A percentile compares a stretch with the other conserved stretches of the same genome.
Conservation (phyloP, 2,888 invertebrate genomes). For the Mesorhabditis spiculigera region DNA sequence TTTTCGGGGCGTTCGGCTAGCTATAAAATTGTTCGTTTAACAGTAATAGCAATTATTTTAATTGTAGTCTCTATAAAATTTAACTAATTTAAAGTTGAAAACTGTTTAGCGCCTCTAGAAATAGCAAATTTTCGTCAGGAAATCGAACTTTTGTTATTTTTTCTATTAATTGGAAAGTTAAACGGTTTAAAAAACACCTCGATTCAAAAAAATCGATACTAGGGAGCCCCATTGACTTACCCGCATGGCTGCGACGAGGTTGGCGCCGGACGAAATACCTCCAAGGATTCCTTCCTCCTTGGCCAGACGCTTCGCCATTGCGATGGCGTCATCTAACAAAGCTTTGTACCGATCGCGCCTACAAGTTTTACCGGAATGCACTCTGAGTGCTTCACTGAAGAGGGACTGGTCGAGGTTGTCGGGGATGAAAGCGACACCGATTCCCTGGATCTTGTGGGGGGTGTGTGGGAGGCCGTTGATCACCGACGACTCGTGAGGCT, state of each 20-base stretch:
- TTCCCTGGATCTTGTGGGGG: conserved; percentile 52
- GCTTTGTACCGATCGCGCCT: conserved; percentile 9
- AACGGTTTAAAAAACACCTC: conserved; percentile 1
- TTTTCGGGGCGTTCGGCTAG: conserved; percentile 49
- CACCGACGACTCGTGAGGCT: conserved; percentile 46
- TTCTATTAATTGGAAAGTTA: not conserved
- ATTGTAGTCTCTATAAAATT: not conserved
- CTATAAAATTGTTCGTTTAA: conserved; percentile 14
- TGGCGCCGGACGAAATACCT: conserved; percentile 50
- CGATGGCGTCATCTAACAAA: conserved; percentile 44
- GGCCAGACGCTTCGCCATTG: conserved; percentile 50
- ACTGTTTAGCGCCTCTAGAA: too few species aligned
- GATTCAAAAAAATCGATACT: not conserved
- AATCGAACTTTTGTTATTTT: not conserved
- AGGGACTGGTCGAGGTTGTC: conserved; percentile 40
- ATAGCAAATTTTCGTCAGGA: not conserved
- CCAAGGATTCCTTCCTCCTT: conserved; percentile 50
- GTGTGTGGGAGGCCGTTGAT: conserved; percentile 42
- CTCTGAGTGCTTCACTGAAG: conserved; percentile 43
- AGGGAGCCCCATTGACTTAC: conserved; percentile 7
- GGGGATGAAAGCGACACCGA: conserved; percentile 48
- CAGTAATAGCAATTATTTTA: not conserved
- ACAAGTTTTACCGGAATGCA: conserved; percentile 23
- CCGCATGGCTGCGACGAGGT: conserved; percentile 46
- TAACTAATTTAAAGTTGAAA: not conserved